Evolutionary conservation across 2,113 vertebrate genomes (phyloP), one percentile per base, ranked within the genome.

Genomic region (Lonchura striata): DNA sequence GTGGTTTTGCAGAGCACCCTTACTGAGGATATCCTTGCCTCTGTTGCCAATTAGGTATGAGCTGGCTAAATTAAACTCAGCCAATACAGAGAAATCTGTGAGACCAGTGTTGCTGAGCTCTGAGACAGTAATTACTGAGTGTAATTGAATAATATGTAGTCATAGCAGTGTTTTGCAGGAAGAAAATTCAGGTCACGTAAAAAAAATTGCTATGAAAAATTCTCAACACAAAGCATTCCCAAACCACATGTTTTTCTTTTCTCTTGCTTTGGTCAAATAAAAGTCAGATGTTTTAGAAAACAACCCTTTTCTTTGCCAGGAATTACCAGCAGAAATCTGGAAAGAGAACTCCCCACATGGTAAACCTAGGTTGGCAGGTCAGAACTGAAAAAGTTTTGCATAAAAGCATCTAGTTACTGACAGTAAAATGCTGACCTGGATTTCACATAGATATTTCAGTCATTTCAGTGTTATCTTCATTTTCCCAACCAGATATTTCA

Each of bases 181-280:
- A 61, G 31, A 83, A 59, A n/a, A 66, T 54, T 75, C 52, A 75
- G 41, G 24, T 42, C 47, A 50, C 31, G 47, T 57, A 25, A 86
- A 92, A 90, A 88, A 86, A 93, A 47, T 31, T 49, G 9, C 10
- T 35, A n/a, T 50, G 31, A 66, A 86, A 88, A 86, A n/a, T 15
- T 71, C 31, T 56, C 31, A 76, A 50, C 10, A n/a, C 7, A 54
- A 85, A 77, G 61, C 13, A 54, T 46, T 84, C 31, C 13, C 20
- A 82, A 77, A 33, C 2, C 10, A 30, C 5, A 24, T 0, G 4
- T 41, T n/a, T 92, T 76, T 79, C 2, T 13, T 64, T 75, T 64
- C 19, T 68, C 13, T 56, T 82, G 5, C 7, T 57, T 53, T 83
- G 25, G 22, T 42, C 23, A 75, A 68, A 50, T 39, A 47, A 18